Percentiles rank a stretch among this genome's conserved stretches.
These are phyloP conservation scores for Patiria pectinifera DNA, from an alignment of 53 echinoderm and acorn worm species.

Conservation along the genomic window DNA sequence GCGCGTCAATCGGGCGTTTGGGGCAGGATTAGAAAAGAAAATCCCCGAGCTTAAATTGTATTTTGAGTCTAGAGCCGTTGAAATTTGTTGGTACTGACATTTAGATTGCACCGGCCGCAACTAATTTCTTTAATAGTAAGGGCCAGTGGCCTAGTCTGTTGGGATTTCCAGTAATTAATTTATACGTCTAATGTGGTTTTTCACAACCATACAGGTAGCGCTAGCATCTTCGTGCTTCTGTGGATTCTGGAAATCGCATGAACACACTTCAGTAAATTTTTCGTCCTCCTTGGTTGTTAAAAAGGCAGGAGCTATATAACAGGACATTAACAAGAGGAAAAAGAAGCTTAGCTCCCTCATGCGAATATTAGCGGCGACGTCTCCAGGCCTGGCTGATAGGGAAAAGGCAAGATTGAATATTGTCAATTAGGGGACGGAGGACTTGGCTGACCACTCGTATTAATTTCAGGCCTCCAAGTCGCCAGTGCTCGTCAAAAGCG, in stretches of 20 bases:
- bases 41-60: neutral
- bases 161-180: conserved; percentile 24
- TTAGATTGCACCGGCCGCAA: neutral
- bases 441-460: conserved; percentile 27
- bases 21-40: neutral
- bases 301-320: neutral
- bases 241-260: neutral
- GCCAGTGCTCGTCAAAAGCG: conserved; percentile 24
- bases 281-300: neutral
- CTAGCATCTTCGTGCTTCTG: neutral
- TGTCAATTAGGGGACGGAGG: conserved; percentile 25
- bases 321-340: neutral
- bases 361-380: neutral
- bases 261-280: neutral
- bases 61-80: neutral
- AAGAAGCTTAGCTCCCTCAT: conserved; percentile 1
- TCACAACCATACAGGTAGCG: neutral
- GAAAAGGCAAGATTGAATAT: neutral
- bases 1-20: neutral
- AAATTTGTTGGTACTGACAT: conserved; percentile 12
- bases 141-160: neutral
- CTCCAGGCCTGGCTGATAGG: neutral
- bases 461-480: conserved; percentile 3
- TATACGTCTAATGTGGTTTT: neutral
- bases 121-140: neutral